Evolutionary conservation across 2,888 invertebrate species (phyloP), one percentile per base, ranked within the genome.

Genomic region (Lordiphosa andalusiaca): DNA sequence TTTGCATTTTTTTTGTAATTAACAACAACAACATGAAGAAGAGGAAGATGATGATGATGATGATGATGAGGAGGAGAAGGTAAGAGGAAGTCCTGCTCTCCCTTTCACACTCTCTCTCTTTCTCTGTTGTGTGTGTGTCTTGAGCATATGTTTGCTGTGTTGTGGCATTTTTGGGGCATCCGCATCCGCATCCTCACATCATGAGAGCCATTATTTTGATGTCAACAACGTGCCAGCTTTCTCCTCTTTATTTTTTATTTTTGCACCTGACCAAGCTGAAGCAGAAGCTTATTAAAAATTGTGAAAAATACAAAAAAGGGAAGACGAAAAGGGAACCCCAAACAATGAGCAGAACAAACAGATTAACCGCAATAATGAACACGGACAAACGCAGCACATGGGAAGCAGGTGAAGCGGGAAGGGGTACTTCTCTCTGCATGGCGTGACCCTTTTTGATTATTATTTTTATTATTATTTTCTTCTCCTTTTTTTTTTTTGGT

Each of bases 341-440:
- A 57, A 44, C 56, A 53, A 60, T 50, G 59, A 54, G 47, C 73
- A 62, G 71, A 83, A 76, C 81, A 80, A 85, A 85, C 78, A 80
- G 85, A 80, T 80, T 80, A 80, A 85, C 78, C 84, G 81, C 81
- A 72, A 70, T 85, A 85, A 78, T 78, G 85, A 83, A 85, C 85
- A 75, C 55, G 85, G 84, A 67, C 84, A 85, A 74, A 60, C 62
- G 74, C 56, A 57, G 71, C 69, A 60, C 61, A 48, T 40, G 44
- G 55, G 49, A 19, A 21, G 36, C 25, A 41, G 35, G 36, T 40
- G 10, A 25, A 25, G 38, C 2, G 39, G 21, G 25, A n/a, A 16
- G 21, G 13, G 23, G 38, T 7, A n/a, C 33, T n/a, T n/a, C n/a
- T n/a, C n/a, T 35, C 6, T 16, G 16, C 33, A 42, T 13, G 42